These are phyloP conservation scores for Troglohyphantes excavatus DNA, from an alignment of 2,888 invertebrate genomes.

Conservation along the genomic window DNA sequence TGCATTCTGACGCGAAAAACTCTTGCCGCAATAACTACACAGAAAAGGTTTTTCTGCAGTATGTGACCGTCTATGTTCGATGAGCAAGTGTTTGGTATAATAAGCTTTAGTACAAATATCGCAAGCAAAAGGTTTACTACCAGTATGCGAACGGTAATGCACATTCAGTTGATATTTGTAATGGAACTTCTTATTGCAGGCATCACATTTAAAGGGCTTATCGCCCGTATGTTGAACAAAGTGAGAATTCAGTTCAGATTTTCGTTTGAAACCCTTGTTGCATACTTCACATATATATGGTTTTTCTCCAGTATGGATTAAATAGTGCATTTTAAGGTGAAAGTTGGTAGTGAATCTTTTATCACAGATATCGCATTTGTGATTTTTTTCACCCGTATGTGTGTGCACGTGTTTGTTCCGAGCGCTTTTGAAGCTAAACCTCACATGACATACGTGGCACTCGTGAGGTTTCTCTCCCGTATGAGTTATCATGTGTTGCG, in stretches of 20 bases:
- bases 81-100: not conserved
- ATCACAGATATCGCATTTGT: not conserved
- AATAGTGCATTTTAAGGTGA: not conserved
- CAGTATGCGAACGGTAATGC: not conserved
- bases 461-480: conserved; percentile 12
- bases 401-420: not conserved
- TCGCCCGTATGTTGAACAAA: not conserved
- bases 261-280: not conserved
- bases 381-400: not conserved
- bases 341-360: not conserved
- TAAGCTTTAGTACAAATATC: not conserved
- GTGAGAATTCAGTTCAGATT: not conserved
- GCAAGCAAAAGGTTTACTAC: not conserved
- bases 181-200: not conserved
- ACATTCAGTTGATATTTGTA: not conserved
- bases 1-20: not conserved
- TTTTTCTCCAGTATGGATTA: conserved; percentile 9
- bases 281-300: not conserved
- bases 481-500: not conserved
- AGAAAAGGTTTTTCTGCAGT: not conserved
- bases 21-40: not conserved
- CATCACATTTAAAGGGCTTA: not conserved
- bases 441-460: not conserved
- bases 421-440: not conserved
- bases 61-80: not conserved